Percentiles rank a stretch among this genome's conserved stretches.
These are phyloP conservation scores for Megalonaias nervosa DNA, from an alignment of 1,140 invertebrate genomes.

Conservation along the genomic window DNA sequence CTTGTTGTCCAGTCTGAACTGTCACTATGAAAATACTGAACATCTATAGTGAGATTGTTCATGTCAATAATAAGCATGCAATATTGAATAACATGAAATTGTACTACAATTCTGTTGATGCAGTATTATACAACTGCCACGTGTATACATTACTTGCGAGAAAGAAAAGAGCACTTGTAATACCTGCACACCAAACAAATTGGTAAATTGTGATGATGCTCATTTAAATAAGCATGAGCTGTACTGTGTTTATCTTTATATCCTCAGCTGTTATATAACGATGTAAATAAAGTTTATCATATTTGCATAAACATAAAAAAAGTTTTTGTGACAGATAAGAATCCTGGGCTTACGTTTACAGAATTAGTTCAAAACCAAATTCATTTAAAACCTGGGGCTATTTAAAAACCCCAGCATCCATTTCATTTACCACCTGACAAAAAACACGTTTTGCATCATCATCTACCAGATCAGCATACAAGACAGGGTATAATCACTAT, in stretches of 20 bases:
- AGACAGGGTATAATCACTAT: slow-evolving; percentile 17
- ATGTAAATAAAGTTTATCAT: background rate
- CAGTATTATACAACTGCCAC: background rate
- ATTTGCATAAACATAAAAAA: background rate
- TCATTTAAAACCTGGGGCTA: slow-evolving; percentile 19
- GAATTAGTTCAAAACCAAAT: slow-evolving; percentile 17
- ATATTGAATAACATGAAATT: background rate
- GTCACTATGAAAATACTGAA: no score
- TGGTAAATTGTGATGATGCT: background rate
- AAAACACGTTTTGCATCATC: slow-evolving; percentile 8
- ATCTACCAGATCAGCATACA: slow-evolving; percentile 14
- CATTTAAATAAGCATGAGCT: background rate
- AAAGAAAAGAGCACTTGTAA: background rate
- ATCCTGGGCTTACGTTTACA: background rate
- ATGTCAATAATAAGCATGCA: background rate
- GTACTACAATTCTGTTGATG: background rate
- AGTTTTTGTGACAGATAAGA: slow-evolving; percentile 19
- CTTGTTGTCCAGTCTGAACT: no score
- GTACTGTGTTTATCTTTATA: background rate
- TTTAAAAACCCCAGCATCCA: slow-evolving; percentile 19
- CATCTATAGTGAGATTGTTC: background rate
- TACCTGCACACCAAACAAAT: background rate
- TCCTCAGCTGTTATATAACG: background rate
- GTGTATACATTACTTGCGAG: no score
- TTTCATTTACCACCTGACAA: background rate